phyloP scores from a whole-genome alignment of 2,113 vertebrate genomes.

The Ceyx margarethae region DNA sequence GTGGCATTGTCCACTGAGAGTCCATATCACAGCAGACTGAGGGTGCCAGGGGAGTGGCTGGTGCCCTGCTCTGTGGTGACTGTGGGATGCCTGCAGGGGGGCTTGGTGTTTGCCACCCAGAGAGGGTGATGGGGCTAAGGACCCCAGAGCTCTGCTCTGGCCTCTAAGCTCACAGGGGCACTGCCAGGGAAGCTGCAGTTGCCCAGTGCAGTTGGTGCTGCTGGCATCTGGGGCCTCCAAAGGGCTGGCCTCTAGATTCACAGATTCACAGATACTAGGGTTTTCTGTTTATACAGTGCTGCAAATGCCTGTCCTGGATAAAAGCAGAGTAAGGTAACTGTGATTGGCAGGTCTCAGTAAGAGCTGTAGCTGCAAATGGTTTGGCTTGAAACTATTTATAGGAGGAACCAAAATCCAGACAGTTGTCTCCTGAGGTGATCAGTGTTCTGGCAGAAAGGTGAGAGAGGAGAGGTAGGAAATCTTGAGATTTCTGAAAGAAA shows the following conservation, averaged over 20 bases:
- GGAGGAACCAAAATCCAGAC: not conserved
- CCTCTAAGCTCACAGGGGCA: not conserved
- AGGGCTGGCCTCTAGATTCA: not conserved
- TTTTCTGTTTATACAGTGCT: not conserved
- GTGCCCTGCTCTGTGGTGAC: not conserved
- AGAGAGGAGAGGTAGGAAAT: not conserved
- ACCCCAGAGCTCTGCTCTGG: not conserved
- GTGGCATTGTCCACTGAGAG: not conserved
- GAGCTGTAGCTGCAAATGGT: not conserved
- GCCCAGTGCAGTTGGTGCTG: not conserved
- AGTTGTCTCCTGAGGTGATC: not conserved
- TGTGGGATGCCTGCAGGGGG: not conserved
- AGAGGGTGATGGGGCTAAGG: not conserved
- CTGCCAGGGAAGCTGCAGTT: not conserved
- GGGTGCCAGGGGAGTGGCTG: fast-evolving
- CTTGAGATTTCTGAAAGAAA: not conserved
- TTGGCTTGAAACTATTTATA: not conserved
- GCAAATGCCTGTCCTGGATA: not conserved
- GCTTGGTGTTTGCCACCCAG: not conserved
- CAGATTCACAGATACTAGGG: too few relatives aligned
- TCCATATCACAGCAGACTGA: not conserved
- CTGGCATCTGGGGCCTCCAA: not conserved
- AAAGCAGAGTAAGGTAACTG: not conserved
- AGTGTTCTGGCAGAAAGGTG: not conserved
- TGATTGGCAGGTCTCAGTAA: not conserved